phyloP scores from a whole-genome alignment of 2,888 invertebrate species.

The Agrochola lychnidis region DNA sequence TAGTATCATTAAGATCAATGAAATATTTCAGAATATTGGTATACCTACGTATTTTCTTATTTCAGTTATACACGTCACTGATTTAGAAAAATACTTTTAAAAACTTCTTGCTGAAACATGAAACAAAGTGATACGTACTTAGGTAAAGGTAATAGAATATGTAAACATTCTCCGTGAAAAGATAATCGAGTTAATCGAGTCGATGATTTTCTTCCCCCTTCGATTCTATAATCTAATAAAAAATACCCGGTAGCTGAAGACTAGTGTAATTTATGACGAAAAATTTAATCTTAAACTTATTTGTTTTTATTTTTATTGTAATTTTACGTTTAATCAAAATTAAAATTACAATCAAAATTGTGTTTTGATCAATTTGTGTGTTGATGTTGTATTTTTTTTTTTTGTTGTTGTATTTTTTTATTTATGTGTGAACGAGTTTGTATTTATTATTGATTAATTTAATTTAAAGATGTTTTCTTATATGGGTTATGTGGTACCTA shows the following conservation, averaged over 20 bases:
- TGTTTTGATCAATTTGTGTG: no score
- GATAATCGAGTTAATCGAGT: neutral
- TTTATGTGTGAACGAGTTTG: no score
- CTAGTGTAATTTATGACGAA: no score
- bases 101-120: neutral
- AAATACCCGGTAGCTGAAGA: neutral
- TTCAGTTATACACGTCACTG: neutral
- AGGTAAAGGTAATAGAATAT: neutral
- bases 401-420: no score
- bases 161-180: neutral
- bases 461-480: no score
- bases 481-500: no score
- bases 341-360: no score
- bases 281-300: no score
- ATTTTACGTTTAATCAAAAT: no score
- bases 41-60: neutral
- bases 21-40: constrained; percentile 7
- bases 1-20: constrained; percentile 28
- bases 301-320: no score
- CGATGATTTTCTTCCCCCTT: neutral
- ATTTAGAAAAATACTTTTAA: neutral
- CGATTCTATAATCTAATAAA: neutral
- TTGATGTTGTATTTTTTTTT: no score
- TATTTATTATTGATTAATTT: no score
- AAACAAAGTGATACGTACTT: neutral